These are phyloP conservation scores for Phrynocephalus forsythii DNA, from an alignment of 2,797 vertebrate species.

Conservation along the genomic window DNA sequence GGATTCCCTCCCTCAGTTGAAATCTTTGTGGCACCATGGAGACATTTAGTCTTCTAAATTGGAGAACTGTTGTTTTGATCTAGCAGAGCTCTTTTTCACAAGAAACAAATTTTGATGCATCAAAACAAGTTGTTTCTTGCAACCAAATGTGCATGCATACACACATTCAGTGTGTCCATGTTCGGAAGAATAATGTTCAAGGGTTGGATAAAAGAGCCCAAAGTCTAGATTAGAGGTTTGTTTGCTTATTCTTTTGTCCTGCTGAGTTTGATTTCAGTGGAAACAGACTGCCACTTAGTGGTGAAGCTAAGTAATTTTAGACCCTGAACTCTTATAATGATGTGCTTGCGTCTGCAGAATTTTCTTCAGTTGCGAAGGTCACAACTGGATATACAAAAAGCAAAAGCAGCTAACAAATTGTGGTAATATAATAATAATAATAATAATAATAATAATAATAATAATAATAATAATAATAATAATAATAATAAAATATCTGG, in stretches of 20 bases:
- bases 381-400: too few relatives aligned
- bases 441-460: too few relatives aligned
- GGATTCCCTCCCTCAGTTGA: background rate
- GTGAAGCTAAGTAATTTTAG: background rate
- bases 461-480: too few relatives aligned
- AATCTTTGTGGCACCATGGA: background rate
- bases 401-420: too few relatives aligned
- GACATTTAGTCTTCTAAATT: constrained; percentile 18
- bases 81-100: background rate
- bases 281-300: background rate
- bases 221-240: background rate
- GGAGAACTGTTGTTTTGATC: background rate
- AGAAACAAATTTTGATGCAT: too few relatives aligned
- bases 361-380: too few relatives aligned
- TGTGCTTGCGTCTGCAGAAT: too few relatives aligned
- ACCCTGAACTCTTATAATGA: background rate
- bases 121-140: too few relatives aligned
- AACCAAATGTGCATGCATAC: background rate
- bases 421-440: too few relatives aligned
- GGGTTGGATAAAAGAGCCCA: background rate
- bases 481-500: too few relatives aligned
- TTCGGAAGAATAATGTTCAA: background rate
- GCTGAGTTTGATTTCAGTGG: background rate
- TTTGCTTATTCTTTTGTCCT: background rate
- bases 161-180: background rate